phyloP scores from a whole-genome alignment of 1,140 invertebrate species.

The Portunus trituberculatus region DNA sequence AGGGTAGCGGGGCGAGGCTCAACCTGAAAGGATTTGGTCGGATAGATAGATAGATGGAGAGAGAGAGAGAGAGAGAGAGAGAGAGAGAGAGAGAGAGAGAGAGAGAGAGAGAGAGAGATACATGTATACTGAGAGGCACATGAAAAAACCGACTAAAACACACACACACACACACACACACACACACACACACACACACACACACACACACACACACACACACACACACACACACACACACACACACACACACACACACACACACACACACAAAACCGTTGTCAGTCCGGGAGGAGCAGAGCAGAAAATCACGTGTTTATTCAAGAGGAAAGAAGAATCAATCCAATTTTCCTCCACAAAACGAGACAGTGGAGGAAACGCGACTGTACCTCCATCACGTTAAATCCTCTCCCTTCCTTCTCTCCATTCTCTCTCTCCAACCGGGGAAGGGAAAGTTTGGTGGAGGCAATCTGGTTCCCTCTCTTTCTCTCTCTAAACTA shows the following conservation, averaged over 20 bases:
- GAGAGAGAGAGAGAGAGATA: not conserved
- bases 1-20: not conserved
- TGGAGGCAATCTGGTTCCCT: not conserved
- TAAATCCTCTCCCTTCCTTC: constrained; percentile 10
- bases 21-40: not conserved
- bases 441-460: not conserved
- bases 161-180: not conserved
- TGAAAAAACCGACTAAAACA: too few relatives aligned
- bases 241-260: not conserved
- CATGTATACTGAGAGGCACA: not conserved
- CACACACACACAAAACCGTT: not conserved
- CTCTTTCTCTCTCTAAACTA: not conserved
- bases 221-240: too few relatives aligned
- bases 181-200: not conserved
- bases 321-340: constrained; percentile 22
- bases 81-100: constrained; percentile 17
- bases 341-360: constrained; percentile 21
- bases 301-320: constrained; percentile 18
- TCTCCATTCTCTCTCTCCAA: not conserved
- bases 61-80: constrained; percentile 1
- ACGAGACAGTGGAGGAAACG: not conserved
- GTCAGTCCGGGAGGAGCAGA: not conserved
- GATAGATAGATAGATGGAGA: not conserved
- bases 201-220: too few relatives aligned
- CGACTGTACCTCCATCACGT: not conserved